Conservation (phyloP, 1,140 invertebrate species). For the Saccostrea cuccullata region DNA sequence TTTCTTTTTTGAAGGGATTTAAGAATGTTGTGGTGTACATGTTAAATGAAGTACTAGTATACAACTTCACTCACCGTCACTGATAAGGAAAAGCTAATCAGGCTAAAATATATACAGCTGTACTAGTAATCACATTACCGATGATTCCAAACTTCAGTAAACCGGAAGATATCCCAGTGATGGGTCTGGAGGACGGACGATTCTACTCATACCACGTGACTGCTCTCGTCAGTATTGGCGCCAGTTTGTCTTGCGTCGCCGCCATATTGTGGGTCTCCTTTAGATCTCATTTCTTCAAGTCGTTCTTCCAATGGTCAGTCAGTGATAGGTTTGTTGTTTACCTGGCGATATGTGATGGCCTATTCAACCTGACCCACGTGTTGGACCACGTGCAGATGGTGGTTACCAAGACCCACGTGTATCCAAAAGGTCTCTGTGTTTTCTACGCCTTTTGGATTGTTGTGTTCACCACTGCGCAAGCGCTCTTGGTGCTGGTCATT, state of each 20-base stretch:
- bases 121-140: background rate
- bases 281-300: background rate
- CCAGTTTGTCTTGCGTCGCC: background rate
- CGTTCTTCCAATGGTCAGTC: constrained; percentile 5
- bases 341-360: constrained; percentile 25
- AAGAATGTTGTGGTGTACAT: too few relatives aligned
- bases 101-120: background rate
- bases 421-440: background rate
- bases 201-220: constrained; percentile 27
- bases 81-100: too few relatives aligned
- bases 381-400: constrained; percentile 40
- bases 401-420: background rate
- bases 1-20: too few relatives aligned
- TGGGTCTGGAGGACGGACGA: constrained; percentile 12
- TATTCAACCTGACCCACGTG: background rate
- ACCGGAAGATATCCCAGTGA: background rate
- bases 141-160: background rate
- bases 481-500: background rate
- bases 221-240: constrained; percentile 1
- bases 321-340: constrained; percentile 31
- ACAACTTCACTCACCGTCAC: too few relatives aligned
- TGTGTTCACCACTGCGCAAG: constrained; percentile 3
- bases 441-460: background rate
- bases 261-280: constrained; percentile 4
- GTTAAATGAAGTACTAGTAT: too few relatives aligned